phyloP scores from a whole-genome alignment of 2,113 vertebrate species.

The Alligator sinensis region DNA sequence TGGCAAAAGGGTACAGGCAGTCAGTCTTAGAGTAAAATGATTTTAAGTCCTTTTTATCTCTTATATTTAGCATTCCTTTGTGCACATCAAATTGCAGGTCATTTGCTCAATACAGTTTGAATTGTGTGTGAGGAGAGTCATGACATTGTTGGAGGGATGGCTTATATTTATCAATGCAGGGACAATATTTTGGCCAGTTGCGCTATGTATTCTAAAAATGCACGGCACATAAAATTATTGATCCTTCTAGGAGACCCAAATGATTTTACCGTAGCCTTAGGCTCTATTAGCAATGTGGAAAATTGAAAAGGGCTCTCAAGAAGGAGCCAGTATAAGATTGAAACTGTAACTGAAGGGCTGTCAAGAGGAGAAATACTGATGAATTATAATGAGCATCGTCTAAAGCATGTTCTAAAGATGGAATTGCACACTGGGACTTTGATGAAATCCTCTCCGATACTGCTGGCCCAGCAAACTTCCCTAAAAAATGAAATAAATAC shows the following conservation, averaged over 20 bases:
- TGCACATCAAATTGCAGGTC: background rate
- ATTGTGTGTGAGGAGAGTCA: background rate
- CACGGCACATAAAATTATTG: conserved; percentile 43
- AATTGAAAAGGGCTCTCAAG: conserved; percentile 50
- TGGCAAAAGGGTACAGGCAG: background rate
- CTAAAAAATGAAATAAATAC: conserved; percentile 8
- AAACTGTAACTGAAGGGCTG: conserved; percentile 43
- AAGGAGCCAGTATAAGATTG: conserved; percentile 25
- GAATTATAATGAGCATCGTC: conserved; percentile 44
- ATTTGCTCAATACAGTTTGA: background rate
- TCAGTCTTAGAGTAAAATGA: background rate
- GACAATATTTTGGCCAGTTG: background rate
- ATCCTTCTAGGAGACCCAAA: conserved; percentile 51
- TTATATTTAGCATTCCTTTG: background rate
- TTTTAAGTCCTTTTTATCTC: background rate
- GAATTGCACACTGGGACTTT: conserved; percentile 43
- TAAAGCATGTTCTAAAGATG: conserved; percentile 45
- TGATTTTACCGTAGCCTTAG: conserved; percentile 28
- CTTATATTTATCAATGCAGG: background rate
- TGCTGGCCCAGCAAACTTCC: conserved; percentile 2
- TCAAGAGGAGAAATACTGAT: conserved; percentile 45
- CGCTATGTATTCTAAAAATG: conserved; percentile 21
- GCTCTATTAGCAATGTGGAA: conserved; percentile 52
- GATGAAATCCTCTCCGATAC: conserved; percentile 38
- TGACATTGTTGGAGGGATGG: background rate